phyloP scores from a whole-genome alignment of 2,888 invertebrate genomes.

The Stratiomys singularior region DNA sequence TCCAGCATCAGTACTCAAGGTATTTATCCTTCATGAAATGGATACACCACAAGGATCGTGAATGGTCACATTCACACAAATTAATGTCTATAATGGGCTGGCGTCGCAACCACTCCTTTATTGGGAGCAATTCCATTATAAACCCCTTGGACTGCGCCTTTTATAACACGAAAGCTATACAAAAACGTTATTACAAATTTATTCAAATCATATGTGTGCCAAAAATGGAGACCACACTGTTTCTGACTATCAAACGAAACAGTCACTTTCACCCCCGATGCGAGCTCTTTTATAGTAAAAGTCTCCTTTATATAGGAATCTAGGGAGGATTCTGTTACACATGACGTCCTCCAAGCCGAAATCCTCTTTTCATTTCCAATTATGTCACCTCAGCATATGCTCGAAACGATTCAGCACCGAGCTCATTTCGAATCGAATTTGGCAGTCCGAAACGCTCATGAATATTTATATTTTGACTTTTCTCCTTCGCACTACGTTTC shows the following conservation, averaged over 20 bases:
- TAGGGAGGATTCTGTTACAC: slow-evolving; percentile 29
- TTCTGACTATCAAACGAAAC: background rate
- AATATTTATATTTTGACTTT: slow-evolving; percentile 44
- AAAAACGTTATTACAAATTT: slow-evolving; percentile 41
- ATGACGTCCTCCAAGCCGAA: slow-evolving; percentile 39
- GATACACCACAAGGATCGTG: background rate
- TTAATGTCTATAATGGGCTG: background rate
- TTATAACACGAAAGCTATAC: slow-evolving; percentile 45
- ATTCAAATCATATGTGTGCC: slow-evolving; percentile 33
- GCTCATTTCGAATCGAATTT: slow-evolving; percentile 41
- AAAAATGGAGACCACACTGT: background rate
- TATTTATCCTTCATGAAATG: background rate
- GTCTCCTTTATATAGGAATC: background rate
- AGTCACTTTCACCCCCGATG: background rate
- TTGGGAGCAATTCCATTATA: background rate
- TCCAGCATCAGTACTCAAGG: background rate
- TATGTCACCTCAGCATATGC: slow-evolving; percentile 46
- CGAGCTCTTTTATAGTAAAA: background rate
- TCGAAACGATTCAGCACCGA: slow-evolving; percentile 12
- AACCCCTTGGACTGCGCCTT: slow-evolving; percentile 6
- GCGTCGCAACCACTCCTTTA: background rate
- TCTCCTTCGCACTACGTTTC: background rate
- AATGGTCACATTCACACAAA: background rate
- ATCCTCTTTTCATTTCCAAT: slow-evolving; percentile 46
- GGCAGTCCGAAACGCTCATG: slow-evolving; percentile 37